These are phyloP conservation scores for Gila robusta DNA, from an alignment of 2,797 vertebrate genomes.

Conservation along the genomic window DNA sequence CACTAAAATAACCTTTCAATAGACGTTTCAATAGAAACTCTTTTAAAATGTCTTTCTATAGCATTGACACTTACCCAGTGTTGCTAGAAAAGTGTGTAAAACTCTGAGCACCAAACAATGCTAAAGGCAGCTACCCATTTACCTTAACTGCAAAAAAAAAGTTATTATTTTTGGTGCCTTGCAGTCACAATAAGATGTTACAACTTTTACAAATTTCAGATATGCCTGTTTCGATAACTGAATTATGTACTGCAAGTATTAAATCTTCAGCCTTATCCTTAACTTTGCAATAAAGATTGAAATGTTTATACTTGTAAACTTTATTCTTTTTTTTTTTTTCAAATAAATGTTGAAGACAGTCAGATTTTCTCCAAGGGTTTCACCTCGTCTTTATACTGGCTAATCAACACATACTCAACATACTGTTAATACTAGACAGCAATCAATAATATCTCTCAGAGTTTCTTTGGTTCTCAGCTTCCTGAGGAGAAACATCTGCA, in stretches of 20 bases:
- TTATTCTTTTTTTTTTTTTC: neutral
- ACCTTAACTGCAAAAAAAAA: neutral
- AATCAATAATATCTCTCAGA: neutral
- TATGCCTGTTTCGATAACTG: neutral
- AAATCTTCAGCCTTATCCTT: neutral
- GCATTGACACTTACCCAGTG: neutral
- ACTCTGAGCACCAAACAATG: neutral
- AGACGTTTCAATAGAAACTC: neutral
- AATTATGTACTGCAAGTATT: neutral
- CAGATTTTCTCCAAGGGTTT: too few relatives aligned
- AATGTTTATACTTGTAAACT: neutral
- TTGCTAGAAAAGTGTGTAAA: neutral
- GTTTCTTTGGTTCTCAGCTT: constrained; percentile 58
- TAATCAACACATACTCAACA: neutral
- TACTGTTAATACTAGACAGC: neutral
- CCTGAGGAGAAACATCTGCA: constrained; percentile 74
- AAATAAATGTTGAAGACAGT: neutral
- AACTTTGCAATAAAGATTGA: neutral
- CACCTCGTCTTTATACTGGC: neutral
- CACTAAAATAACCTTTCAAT: neutral
- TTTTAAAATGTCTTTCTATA: neutral
- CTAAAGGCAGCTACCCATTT: neutral
- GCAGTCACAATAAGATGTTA: neutral
- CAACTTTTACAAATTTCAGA: neutral
- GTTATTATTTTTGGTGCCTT: neutral